Evolutionary conservation across 2,797 vertebrate genomes (phyloP), one percentile per base, ranked within the genome.

Genomic region (Pangasius djambal): DNA sequence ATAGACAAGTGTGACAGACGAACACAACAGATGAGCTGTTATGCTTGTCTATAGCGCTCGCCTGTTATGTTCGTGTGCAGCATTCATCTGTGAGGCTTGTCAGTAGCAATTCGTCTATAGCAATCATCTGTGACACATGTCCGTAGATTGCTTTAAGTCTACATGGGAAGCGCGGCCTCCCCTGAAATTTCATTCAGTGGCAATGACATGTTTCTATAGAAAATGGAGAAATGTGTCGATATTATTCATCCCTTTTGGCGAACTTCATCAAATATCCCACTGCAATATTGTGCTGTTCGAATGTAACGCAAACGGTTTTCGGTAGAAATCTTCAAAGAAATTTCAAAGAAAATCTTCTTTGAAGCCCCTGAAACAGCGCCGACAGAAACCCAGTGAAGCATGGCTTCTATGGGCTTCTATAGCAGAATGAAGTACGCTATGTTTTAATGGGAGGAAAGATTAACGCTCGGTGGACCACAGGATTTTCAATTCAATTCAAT

Each of bases 11-110:
- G 12, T 10, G 16, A 84, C 63, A 69, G 61, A 84, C 16, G 15
- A 67, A 15, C n/a, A 31, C 40, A 52, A 34, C 63, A 84, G 44
- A 84, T 84, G 63, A 69, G 83, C 63, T 50, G 55, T 82, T 82
- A 82, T 40, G 22, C 34, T 63, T 57, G 34, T 83, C 59, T 40
- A 7, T 81, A 22, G 31, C 3, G 15, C 31, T 79, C 8, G 8
- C 16, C 77, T 57, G n/a, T 57, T 18, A 55, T 22, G 40, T 22
- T 48, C 6, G 2, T 48, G 8, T 28, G 74, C n/a, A 48, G 44
- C 44, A 50, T 7, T 77, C 25, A 22, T 50, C 50, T 34, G 4
- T 52, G 48, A 50, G 3, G 6, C 25, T 48, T 48, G 44, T 48
- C 44, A 48, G 44, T 48, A 48, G 44, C 55, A 5, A 22, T 22